These are phyloP conservation scores for Caenorhabditis sp. DNA, from an alignment of 2,888 invertebrate species.

Conservation along the genomic window DNA sequence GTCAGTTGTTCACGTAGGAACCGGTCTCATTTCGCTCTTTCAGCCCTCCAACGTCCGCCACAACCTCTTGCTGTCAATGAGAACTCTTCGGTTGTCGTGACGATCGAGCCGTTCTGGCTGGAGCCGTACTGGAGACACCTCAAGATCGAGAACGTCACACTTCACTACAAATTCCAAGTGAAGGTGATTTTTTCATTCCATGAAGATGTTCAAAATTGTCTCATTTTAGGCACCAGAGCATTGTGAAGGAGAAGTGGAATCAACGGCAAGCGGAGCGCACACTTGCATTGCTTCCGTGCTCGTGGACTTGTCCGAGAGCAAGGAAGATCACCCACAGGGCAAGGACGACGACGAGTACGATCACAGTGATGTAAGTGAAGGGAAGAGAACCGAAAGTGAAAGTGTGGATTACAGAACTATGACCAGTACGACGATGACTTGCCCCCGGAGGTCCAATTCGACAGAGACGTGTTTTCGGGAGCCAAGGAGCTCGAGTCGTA, in stretches of 20 bases:
- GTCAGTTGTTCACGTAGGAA: no score
- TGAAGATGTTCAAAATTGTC: neutral
- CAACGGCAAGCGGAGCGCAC: constrained; percentile 36
- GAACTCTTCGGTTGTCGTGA: constrained; percentile 69
- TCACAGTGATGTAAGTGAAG: constrained; percentile 63
- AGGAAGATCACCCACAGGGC: constrained; percentile 21
- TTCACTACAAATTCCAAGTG: constrained; percentile 72
- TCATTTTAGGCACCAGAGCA: constrained; percentile 69
- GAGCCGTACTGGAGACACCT: constrained; percentile 76
- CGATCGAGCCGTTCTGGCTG: constrained; percentile 77
- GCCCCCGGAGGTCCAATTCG: constrained; percentile 76
- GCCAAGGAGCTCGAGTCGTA: constrained; percentile 67
- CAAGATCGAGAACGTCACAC: constrained; percentile 69
- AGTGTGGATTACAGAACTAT: constrained; percentile 60
- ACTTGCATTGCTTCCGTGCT: constrained; percentile 43
- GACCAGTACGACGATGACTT: constrained; percentile 72
- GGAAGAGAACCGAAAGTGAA: neutral
- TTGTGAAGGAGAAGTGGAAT: constrained; percentile 67
- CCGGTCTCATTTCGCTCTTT: constrained; percentile 30
- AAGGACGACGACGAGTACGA: constrained; percentile 63
- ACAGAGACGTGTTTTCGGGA: constrained; percentile 72
- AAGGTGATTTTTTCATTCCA: constrained; percentile 52
- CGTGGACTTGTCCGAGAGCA: constrained; percentile 44
- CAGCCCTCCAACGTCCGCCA: constrained; percentile 75
- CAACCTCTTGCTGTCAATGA: constrained; percentile 70